Evolutionary conservation across 1,140 invertebrate genomes (phyloP).

Genomic region (Diabrotica virgifera): DNA sequence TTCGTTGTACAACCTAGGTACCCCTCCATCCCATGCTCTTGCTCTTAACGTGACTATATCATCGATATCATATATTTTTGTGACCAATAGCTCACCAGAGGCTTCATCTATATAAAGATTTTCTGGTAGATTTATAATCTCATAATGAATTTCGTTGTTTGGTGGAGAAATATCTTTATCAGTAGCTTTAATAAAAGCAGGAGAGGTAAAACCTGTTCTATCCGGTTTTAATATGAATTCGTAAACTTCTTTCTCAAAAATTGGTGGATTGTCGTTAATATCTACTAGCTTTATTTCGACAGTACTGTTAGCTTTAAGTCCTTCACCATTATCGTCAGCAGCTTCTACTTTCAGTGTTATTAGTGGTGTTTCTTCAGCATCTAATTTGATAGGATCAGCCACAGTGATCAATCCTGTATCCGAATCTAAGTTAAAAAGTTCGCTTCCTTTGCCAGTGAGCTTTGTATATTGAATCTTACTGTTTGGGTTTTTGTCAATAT

Average conservation of each 20-base stretch:
- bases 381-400: conserved; percentile 68
- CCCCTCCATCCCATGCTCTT: conserved; percentile 76
- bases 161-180: conserved; percentile 81
- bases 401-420: conserved; percentile 75
- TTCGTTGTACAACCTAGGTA: conserved; percentile 66
- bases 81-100: conserved; percentile 62
- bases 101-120: conserved; percentile 63
- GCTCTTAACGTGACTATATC: conserved; percentile 51
- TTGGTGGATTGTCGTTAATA: conserved; percentile 83
- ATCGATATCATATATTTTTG: conserved; percentile 23
- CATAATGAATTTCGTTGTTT: conserved; percentile 83
- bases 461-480: conserved; percentile 73
- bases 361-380: conserved; percentile 75
- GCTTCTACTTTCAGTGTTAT: conserved; percentile 81
- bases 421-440: conserved; percentile 66
- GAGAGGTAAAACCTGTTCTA: conserved; percentile 66
- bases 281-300: conserved; percentile 75
- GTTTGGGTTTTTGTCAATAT: conserved; percentile 69
- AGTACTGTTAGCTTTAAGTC: conserved; percentile 67
- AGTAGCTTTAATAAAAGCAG: conserved; percentile 71
- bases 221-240: conserved; percentile 77
- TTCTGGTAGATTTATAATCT: conserved; percentile 58
- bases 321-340: conserved; percentile 77
- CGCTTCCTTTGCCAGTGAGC: conserved; percentile 31
- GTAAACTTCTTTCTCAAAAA: conserved; percentile 76